These are phyloP conservation scores for zebrafish (Danio rerio) DNA, from an alignment of 2,113 vertebrate genomes.

Conservation along the genomic window DNA sequence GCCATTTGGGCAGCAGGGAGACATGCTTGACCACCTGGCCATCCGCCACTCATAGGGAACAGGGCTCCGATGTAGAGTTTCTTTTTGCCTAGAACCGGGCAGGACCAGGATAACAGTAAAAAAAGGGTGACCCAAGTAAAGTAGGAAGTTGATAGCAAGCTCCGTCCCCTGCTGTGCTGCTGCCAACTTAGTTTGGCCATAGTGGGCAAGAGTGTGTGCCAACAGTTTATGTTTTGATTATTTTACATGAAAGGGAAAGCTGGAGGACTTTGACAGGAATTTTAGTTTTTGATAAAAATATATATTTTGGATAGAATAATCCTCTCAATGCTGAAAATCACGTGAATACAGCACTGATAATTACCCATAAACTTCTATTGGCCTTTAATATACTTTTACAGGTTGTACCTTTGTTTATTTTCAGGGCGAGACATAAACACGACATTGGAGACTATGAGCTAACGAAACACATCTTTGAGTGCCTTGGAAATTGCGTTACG, in stretches of 20 bases:
- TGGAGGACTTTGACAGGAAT: not conserved
- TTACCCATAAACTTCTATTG: not conserved
- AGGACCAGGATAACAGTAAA: slow-evolving; percentile 73
- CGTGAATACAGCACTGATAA: slow-evolving; percentile 25
- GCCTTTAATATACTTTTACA: not conserved
- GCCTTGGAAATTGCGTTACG: too few species aligned
- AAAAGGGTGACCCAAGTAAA: slow-evolving; percentile 62
- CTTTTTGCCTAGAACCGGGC: slow-evolving; percentile 85
- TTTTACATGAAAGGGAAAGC: slow-evolving; percentile 25
- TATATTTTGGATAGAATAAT: not conserved
- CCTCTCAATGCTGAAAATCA: too few species aligned
- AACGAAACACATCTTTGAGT: too few species aligned
- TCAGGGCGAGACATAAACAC: not conserved
- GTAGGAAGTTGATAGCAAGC: slow-evolving; percentile 32
- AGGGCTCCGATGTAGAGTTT: slow-evolving; percentile 93
- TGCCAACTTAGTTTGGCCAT: slow-evolving; percentile 62
- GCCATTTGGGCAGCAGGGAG: slow-evolving; percentile 92
- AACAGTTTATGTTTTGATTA: slow-evolving; percentile 16
- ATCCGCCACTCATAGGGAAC: slow-evolving; percentile 94
- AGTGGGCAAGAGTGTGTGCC: slow-evolving; percentile 20
- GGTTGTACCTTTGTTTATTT: not conserved
- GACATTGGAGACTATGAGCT: not conserved
- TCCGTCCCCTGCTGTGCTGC: slow-evolving; percentile 47
- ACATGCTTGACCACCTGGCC: slow-evolving; percentile 92
- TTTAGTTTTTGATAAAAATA: not conserved